Base-by-base conservation (phyloP, 2,888 invertebrate genomes). In the Cataglyphis cursor region DNA sequence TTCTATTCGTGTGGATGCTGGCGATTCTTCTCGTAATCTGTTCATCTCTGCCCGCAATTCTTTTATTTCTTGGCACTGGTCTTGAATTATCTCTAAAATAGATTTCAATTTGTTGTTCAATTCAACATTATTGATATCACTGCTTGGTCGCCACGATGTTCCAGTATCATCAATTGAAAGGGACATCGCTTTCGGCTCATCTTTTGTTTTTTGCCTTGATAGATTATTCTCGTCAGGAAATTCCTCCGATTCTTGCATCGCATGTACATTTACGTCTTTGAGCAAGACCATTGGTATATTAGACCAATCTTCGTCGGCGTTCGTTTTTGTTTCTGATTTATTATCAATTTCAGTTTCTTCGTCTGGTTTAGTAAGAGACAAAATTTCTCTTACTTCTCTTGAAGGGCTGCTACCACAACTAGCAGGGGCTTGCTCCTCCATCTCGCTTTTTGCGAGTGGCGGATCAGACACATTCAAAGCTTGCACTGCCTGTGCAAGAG, bases 371-470 rank as follows among this genome's bases (percentile, higher is more conserved):
- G 96, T 97, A 62, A 97, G 96, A 6, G 97, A 97, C 94, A 98
- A 96, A 89, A 98, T 98, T 95, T 98, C 97, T 93, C 98, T 97
- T 31, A 98, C 98, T 95, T 99, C 98, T 31, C 98, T 96, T 92
- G 98, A 98, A 6, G 98, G 98, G 94, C 98, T 98, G 84, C 98
- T 98, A 18, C 98, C 98, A n/a, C 97, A 97, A 74, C 98, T 98
- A 0, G 97, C 96, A 6, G 94, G 94, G 12, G 94, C 94, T 83
- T 93, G 94, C 73, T 93, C 93, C 76, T 94, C 94, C 51, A 93
- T 84, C 54, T 93, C 92, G 48, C 91, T 93, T 3, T 92, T 93
- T 15, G 91, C 92, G 5, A 93, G 57, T 1, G 94, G 93, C n/a
- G 93, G 91, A 9, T 94, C 94, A 0, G 93, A 80, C 12, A 92